A percentile compares a stretch with the other conserved stretches of the same genome.
phyloP scores from a whole-genome alignment of 2,113 vertebrate genomes.

The Salvelinus namaycush region DNA sequence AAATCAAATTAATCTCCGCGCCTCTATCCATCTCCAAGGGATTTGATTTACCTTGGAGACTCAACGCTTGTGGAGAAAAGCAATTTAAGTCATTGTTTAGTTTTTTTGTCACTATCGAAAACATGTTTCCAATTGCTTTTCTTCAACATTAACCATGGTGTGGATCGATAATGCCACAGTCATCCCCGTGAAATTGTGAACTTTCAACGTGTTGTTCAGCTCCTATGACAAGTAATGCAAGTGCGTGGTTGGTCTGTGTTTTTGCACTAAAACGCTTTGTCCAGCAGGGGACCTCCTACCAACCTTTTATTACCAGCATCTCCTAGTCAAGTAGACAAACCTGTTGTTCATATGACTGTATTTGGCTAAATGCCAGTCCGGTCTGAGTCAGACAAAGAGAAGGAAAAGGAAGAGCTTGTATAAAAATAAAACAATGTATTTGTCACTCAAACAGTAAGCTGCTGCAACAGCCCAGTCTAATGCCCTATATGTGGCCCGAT shows the following conservation, averaged over 20 bases:
- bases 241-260: not conserved
- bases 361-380: conserved; percentile 10
- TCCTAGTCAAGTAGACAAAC: conserved; percentile 34
- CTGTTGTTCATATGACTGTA: conserved; percentile 29
- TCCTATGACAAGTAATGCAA: not conserved
- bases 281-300: conserved; percentile 13
- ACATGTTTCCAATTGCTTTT: not conserved
- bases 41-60: not conserved
- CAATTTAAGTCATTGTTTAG: not conserved
- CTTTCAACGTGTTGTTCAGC: not conserved
- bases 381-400: conserved; percentile 29
- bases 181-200: conserved; percentile 1
- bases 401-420: conserved; percentile 39
- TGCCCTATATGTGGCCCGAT: not conserved
- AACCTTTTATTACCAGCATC: not conserved
- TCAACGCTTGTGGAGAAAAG: not conserved
- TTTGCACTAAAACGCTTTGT: not conserved
- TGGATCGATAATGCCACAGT: not conserved
- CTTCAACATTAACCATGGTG: not conserved
- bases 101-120: not conserved
- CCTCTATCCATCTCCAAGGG: not conserved
- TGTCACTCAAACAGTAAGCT: conserved; percentile 12
- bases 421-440: not conserved
- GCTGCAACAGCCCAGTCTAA: conserved; percentile 4
- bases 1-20: not conserved